These are phyloP conservation scores for Plodia interpunctella DNA, from an alignment of 1,140 invertebrate species.

Conservation along the genomic window DNA sequence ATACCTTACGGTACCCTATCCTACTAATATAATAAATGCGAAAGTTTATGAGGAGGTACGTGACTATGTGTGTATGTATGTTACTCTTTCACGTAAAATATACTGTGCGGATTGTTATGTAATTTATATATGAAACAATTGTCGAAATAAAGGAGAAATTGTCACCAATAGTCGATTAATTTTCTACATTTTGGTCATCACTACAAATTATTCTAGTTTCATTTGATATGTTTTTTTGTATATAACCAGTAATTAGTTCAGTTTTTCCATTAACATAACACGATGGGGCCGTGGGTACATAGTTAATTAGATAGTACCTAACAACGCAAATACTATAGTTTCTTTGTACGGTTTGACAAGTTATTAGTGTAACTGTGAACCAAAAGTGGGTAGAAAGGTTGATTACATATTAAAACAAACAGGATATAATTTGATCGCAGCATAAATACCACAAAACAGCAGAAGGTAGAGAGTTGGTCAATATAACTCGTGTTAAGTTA, in stretches of 20 bases:
- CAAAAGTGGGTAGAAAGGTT: not conserved
- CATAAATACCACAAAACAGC: not conserved
- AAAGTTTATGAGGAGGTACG: no score
- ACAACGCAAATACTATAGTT: not conserved
- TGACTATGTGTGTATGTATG: no score
- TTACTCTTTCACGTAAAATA: no score
- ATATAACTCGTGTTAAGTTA: constrained; percentile 14
- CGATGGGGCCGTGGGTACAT: constrained; percentile 8
- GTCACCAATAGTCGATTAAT: not conserved
- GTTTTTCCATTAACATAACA: constrained; percentile 3
- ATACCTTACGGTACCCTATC: no score
- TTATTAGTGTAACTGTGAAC: not conserved
- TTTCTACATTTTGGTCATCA: not conserved
- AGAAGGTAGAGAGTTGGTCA: not conserved
- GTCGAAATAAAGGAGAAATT: no score
- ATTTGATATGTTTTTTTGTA: not conserved
- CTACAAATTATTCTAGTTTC: not conserved
- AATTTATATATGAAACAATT: no score
- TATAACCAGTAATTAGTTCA: not conserved
- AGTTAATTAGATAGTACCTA: constrained; percentile 5
- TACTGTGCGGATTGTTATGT: no score
- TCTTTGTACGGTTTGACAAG: constrained; percentile 1
- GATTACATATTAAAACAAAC: not conserved
- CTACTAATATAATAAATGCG: no score
- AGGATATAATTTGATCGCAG: not conserved